These are phyloP conservation scores for Troides oblongomaculatus DNA, from an alignment of 2,888 invertebrate genomes.

Conservation along the genomic window DNA sequence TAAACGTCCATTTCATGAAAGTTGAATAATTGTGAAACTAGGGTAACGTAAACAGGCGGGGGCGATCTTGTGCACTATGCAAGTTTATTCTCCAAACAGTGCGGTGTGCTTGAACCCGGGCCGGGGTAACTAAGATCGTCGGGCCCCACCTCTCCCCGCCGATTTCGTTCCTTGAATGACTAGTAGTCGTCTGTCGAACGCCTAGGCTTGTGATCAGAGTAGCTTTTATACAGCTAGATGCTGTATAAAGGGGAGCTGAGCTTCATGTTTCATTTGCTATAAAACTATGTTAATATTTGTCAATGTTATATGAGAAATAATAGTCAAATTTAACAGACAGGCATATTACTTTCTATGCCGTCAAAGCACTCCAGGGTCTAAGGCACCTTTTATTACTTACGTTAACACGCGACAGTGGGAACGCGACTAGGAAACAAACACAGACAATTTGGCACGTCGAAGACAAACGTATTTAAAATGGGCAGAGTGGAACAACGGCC, in stretches of 20 bases:
- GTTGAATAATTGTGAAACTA: slow-evolving; percentile 50
- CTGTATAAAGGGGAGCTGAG: not conserved
- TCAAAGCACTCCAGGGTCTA: not conserved
- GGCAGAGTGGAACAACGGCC: slow-evolving; percentile 76
- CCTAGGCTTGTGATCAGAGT: not conserved
- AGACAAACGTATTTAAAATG: slow-evolving; percentile 81
- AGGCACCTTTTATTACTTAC: slow-evolving; percentile 27
- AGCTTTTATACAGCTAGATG: not conserved
- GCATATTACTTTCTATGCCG: not conserved
- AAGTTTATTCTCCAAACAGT: slow-evolving; percentile 69
- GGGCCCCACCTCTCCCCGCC: not conserved
- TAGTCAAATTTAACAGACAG: not conserved
- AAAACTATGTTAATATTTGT: not conserved
- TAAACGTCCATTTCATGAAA: not conserved
- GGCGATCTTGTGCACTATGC: slow-evolving; percentile 53
- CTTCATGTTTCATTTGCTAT: not conserved
- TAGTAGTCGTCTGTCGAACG: slow-evolving; percentile 5
- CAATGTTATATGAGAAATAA: too few relatives aligned
- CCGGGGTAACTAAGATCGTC: slow-evolving; percentile 14
- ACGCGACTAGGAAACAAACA: slow-evolving; percentile 70
- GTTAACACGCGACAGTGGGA: slow-evolving; percentile 54
- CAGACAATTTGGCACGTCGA: slow-evolving; percentile 76
- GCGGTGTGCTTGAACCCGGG: slow-evolving; percentile 31
- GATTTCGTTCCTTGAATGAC: slow-evolving; percentile 24
- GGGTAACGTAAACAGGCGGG: slow-evolving; percentile 62